Conservation (phyloP, 2,888 invertebrate genomes). For the Amphipoea lucens region DNA sequence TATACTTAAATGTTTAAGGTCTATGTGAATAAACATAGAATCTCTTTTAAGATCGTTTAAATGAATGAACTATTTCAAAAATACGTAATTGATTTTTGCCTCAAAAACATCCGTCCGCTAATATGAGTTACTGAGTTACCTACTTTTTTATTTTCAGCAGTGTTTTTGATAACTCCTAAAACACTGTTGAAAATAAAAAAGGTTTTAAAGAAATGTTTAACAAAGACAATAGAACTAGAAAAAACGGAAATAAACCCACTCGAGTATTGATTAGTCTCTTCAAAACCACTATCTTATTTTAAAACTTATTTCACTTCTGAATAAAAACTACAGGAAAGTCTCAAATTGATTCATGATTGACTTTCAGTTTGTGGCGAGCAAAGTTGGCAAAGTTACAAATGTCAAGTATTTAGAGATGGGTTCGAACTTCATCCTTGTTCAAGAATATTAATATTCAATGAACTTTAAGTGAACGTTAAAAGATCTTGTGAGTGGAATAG, state of each 20-base stretch:
- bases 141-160: too few species aligned
- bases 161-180: too few species aligned
- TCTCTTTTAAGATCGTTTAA: background rate
- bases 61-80: background rate
- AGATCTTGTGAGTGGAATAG: slow-evolving; percentile 31
- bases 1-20: background rate
- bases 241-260: background rate
- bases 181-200: background rate
- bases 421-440: slow-evolving; percentile 33
- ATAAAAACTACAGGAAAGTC: slow-evolving; percentile 41
- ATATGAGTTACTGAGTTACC: too few species aligned
- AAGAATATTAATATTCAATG: slow-evolving; percentile 51
- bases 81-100: too few species aligned
- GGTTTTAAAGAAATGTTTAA: background rate
- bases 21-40: background rate
- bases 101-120: background rate
- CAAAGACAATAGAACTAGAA: background rate
- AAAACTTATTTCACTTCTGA: slow-evolving; percentile 27
- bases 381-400: slow-evolving; percentile 54
- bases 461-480: slow-evolving; percentile 37
- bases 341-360: slow-evolving; percentile 54
- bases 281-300: background rate
- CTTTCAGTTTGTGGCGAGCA: slow-evolving; percentile 45
- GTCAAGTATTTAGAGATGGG: slow-evolving; percentile 49
- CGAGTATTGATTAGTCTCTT: background rate